Percentiles rank a stretch among this genome's conserved stretches.
phyloP scores from a whole-genome alignment of 2,797 vertebrate genomes.

The Okamejei kenojei region DNA sequence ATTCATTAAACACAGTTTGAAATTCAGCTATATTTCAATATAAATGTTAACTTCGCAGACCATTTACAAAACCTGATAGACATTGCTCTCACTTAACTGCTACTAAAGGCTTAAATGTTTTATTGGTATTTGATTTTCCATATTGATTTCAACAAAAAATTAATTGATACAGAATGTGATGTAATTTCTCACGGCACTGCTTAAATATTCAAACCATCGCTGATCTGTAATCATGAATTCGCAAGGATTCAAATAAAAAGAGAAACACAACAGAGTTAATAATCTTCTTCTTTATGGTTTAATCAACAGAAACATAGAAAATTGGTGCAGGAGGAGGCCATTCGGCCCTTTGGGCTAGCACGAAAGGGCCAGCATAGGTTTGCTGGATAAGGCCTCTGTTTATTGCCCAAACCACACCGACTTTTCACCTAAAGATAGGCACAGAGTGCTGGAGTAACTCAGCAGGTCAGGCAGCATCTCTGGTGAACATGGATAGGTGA shows the following conservation, averaged over 20 bases:
- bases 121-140: not conserved
- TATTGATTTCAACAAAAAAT: conserved; percentile 3
- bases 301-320: not conserved
- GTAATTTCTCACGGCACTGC: not conserved
- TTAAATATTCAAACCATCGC: conserved; percentile 33
- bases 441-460: too few relatives aligned
- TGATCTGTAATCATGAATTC: not conserved
- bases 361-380: too few relatives aligned
- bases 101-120: not conserved
- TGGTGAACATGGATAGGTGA: too few relatives aligned
- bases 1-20: not conserved
- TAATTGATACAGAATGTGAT: not conserved
- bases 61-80: not conserved
- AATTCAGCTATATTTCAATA: not conserved
- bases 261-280: conserved; percentile 24
- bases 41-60: not conserved
- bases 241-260: not conserved
- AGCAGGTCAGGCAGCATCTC: too few relatives aligned
- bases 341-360: too few relatives aligned
- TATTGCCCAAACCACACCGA: too few relatives aligned
- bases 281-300: conserved; percentile 12
- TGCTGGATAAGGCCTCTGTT: too few relatives aligned
- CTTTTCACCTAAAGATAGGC: too few relatives aligned
- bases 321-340: too few relatives aligned
- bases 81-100: not conserved